phyloP scores from a whole-genome alignment of 2,888 invertebrate genomes.

The Phengaris arion region DNA sequence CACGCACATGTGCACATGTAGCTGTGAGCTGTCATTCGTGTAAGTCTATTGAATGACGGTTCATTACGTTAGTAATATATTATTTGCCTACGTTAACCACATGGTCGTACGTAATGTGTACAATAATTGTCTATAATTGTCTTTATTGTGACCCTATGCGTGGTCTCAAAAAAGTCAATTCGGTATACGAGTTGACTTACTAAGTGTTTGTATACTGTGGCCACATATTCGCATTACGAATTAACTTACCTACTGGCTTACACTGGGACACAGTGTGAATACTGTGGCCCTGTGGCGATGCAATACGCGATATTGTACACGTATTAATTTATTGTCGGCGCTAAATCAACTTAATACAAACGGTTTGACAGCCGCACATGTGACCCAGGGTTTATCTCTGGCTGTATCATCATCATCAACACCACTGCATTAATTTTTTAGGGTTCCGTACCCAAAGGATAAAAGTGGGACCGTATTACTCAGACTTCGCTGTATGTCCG shows the following conservation, averaged over 20 bases:
- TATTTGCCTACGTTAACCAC: no score
- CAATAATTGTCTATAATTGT: neutral
- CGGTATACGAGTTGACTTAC: neutral
- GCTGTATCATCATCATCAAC: neutral
- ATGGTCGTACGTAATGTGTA: no score
- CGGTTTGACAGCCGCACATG: neutral
- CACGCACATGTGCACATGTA: no score
- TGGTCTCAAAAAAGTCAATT: no score
- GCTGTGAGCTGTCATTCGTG: no score
- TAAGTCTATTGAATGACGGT: no score
- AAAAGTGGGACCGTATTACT: no score
- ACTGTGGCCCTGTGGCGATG: neutral
- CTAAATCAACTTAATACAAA: constrained; percentile 12
- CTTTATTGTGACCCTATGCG: no score
- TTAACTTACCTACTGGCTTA: neutral
- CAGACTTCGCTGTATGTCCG: no score
- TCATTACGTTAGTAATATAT: no score
- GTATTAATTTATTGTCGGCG: constrained; percentile 5
- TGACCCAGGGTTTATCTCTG: neutral
- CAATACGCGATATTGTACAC: neutral
- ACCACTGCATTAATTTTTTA: no score
- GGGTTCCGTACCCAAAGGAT: no score
- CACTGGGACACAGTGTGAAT: neutral
- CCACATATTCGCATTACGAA: neutral
- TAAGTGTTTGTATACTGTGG: neutral